Percentiles rank a stretch among this genome's conserved stretches.
Evolutionary conservation across 2,797 vertebrate genomes (phyloP).

Genomic region (Chloroceryle amazona): DNA sequence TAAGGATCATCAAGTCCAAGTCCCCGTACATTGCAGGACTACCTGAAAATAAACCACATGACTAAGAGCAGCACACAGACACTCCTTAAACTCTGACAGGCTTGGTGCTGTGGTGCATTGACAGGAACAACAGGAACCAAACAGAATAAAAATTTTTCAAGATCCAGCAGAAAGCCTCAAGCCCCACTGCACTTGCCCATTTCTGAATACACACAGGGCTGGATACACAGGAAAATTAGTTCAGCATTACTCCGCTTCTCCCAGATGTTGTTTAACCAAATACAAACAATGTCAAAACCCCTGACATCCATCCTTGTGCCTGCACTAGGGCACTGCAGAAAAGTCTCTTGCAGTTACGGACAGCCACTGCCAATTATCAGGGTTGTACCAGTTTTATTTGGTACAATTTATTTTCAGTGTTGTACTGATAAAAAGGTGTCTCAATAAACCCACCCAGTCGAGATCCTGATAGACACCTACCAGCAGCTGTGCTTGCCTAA

Average conservation of each 20-base stretch:
- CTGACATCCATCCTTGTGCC: neutral
- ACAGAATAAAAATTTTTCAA: neutral
- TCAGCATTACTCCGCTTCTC: neutral
- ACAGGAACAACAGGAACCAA: neutral
- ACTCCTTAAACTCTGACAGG: neutral
- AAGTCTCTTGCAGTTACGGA: neutral
- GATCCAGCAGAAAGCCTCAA: neutral
- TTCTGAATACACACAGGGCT: neutral
- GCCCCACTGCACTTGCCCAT: neutral
- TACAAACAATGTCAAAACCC: neutral
- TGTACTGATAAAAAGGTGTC: neutral
- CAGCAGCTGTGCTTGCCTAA: neutral
- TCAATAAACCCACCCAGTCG: neutral
- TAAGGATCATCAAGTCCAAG: neutral
- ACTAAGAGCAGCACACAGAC: neutral
- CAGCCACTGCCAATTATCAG: neutral
- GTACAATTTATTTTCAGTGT: neutral
- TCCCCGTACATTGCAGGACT: neutral
- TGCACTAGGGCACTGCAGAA: rapidly evolving
- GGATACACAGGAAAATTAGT: neutral
- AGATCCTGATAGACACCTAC: neutral
- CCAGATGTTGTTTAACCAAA: neutral
- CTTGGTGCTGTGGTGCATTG: rapidly evolving
- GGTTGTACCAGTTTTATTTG: neutral
- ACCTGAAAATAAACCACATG: neutral